These are phyloP conservation scores for Hylia prasina DNA, from an alignment of 2,113 vertebrate species.

Conservation along the genomic window DNA sequence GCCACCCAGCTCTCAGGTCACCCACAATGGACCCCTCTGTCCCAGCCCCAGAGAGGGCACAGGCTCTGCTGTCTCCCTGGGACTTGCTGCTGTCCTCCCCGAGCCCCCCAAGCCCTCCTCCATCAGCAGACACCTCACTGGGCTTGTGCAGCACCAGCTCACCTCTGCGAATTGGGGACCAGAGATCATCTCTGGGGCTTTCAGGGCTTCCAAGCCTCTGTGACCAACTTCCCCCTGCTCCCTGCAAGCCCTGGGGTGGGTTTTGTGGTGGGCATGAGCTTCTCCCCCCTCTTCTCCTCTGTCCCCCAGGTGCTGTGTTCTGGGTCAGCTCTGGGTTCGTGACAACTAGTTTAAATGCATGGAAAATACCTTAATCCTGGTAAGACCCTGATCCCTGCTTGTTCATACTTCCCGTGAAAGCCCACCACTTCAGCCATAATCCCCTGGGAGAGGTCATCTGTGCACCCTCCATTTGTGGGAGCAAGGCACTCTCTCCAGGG, in stretches of 20 bases:
- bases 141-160: rapidly evolving
- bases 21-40: background rate
- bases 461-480: background rate
- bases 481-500: background rate
- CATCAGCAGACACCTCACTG: background rate
- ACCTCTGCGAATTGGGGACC: rapidly evolving
- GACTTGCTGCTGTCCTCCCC: background rate
- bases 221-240: background rate
- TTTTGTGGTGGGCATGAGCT: rapidly evolving
- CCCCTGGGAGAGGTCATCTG: background rate
- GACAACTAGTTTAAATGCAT: background rate
- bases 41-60: background rate
- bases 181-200: background rate
- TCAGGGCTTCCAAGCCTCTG: background rate
- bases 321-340: background rate
- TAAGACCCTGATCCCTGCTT: background rate
- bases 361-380: slow-evolving; percentile 32
- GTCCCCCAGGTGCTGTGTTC: background rate
- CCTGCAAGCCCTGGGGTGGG: background rate
- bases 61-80: background rate
- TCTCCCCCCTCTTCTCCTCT: background rate
- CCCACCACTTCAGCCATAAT: background rate
- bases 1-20: background rate
- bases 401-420: background rate
- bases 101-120: background rate